Evolutionary conservation across 2,888 invertebrate species (phyloP), one percentile per base, ranked within the genome.

Genomic region (Trissoscelio sp.): DNA sequence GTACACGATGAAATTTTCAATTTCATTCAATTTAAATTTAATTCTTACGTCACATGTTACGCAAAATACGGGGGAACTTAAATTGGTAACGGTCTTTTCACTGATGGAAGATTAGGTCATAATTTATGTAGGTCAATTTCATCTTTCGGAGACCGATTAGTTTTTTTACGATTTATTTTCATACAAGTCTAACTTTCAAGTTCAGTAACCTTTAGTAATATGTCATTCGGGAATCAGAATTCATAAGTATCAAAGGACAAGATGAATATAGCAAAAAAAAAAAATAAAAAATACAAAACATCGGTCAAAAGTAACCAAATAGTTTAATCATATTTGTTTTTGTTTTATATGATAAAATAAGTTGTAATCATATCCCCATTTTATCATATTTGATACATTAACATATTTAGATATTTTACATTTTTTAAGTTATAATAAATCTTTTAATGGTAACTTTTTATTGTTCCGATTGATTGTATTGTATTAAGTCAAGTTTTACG

Each of bases 91-190:
- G 53, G 66, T 53, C n/a, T 14, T 28, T 1, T 24, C 5, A 37
- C 37, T 22, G 51, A 9, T 39, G 22, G 39, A 37, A 66, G 53
- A 11, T 51, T 42, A 53, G 28, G 39, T 53, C 62, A 16, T 42
- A 42, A 60, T 34, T 20, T 53, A 67, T 42, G 66, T 53, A n/a
- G 53, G 66, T 37, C 66, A 67, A 24, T 37, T 51, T 37, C 12
- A 14, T 67, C 66, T 24, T 34, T 42, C 22, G 53, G 39, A 14
- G 9, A 46, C 42, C 20, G 51, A 24, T 22, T 39, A 7, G 11
- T 6, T 42, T 53, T 67, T 53, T 67, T 67, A 34, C 42, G 53
- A 42, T 24, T 53, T 67, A 42, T 67, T 67, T 42, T 53, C 28
- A 31, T 55, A 28, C 28, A 14, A 12, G 12, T 16, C 46, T 24